Base-by-base conservation (phyloP, 2,888 invertebrate species). In the Imbricaverruca yamaguchii region DNA sequence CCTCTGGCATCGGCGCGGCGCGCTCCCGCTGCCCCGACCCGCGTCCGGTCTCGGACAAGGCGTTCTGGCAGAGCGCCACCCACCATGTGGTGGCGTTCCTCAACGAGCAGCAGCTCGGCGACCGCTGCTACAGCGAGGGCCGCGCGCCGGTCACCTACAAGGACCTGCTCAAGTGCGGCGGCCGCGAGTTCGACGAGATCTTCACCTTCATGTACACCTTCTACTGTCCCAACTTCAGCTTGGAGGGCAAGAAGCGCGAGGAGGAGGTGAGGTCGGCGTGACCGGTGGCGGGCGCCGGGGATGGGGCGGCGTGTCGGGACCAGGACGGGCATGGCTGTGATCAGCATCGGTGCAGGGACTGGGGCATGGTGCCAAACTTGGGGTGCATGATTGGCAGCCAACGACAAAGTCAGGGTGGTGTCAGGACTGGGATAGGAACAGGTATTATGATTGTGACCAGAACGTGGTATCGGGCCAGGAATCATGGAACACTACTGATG, bases 151-250 rank as follows among this genome's bases (percentile, higher is more conserved):
- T 57, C 13, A 79, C 79, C 79, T 23, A n/a, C 79, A 79, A 79
- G 57, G 57, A 79, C 23, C 79, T 79, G n/a, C 12, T 25, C 79
- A 79, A 57, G 25, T 23, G 56, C 57, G 57, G 57, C 57, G 56
- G 57, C 15, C 56, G 79, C 15, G 57, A 57, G 13, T 79, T 79
- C 25, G 79, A 79, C n/a, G 79, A 23, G 8, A 57, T 79, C 6
- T 79, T 79, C 79, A 13, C 59, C 23, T 79, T 79, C 79, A 25
- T 79, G 15, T 57, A 57, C 57, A 57, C 23, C 3, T 57, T 79
- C 13, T 59, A 57, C 57, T 11, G 13, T 21, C 79, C 79, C 6
- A 12, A 25, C 57, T 56, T 79, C 57, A 57, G 6, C 7, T 7
- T 79, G 13, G 25, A n/a, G 12, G 15, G n/a, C 23, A 79, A 79